A percentile compares a stretch with the other conserved stretches of the same genome.
These are phyloP conservation scores for Gastrophryne carolinensis DNA, from an alignment of 2,797 vertebrate species.

Conservation along the genomic window DNA sequence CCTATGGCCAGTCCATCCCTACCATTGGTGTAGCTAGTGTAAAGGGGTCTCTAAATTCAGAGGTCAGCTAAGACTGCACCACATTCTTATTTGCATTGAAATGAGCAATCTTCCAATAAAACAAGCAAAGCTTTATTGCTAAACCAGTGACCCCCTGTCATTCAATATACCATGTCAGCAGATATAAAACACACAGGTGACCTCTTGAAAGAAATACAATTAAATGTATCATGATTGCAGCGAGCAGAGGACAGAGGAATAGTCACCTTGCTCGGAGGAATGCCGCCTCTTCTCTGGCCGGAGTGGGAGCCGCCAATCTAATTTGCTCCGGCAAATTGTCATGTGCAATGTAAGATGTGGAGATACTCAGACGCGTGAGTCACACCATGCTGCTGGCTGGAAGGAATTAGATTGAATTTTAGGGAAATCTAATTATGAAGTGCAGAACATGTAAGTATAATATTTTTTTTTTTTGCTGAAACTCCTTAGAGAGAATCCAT, in stretches of 20 bases:
- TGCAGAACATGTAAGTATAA: constrained; percentile 12
- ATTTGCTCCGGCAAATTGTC: constrained; percentile 14
- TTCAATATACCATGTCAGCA: no score
- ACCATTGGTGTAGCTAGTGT: no score
- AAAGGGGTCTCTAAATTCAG: no score
- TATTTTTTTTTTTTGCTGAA: neutral
- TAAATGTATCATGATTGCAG: neutral
- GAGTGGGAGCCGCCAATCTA: constrained; percentile 14
- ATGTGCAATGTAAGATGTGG: constrained; percentile 14
- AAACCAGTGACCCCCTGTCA: no score
- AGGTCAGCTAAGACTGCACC: no score
- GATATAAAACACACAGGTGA: no score
- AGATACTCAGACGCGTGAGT: constrained; percentile 31
- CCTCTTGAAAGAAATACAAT: no score
- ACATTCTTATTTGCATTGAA: no score
- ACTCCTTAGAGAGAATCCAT: neutral
- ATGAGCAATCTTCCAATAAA: no score
- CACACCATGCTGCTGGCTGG: constrained; percentile 16
- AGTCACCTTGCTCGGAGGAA: constrained; percentile 2
- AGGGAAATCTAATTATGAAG: constrained; percentile 35
- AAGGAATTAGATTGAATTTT: constrained; percentile 16
- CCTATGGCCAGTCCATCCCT: no score
- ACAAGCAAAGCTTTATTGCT: no score
- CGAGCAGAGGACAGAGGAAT: neutral
- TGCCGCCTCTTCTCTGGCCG: neutral